phyloP scores from a whole-genome alignment of 2,888 invertebrate species.

The Chelonus formosanus region DNA sequence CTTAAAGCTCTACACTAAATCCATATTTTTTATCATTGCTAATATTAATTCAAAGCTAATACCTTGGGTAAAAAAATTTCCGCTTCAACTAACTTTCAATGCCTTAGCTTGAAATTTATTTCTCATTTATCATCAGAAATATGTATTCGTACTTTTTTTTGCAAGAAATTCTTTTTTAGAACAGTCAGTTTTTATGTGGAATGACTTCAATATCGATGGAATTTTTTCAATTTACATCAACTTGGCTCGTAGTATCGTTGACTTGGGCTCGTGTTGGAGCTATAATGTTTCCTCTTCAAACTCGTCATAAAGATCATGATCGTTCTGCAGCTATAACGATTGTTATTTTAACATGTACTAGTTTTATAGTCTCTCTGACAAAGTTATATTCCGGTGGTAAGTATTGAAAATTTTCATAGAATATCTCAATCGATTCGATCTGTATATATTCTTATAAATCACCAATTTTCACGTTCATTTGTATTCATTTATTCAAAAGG shows the following conservation, averaged over 20 bases:
- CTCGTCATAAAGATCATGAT: slow-evolving; percentile 40
- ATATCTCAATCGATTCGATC: too few species aligned
- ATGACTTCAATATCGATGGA: slow-evolving; percentile 53
- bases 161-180: slow-evolving; percentile 38
- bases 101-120: too few species aligned
- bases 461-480: too few species aligned
- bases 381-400: slow-evolving; percentile 59
- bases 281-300: slow-evolving; percentile 51
- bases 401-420: neutral
- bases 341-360: slow-evolving; percentile 45
- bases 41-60: too few species aligned
- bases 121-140: too few species aligned
- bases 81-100: too few species aligned
- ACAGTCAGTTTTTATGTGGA: slow-evolving; percentile 51
- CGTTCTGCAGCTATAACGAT: slow-evolving; percentile 47
- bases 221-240: slow-evolving; percentile 60
- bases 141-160: too few species aligned
- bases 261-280: slow-evolving; percentile 58
- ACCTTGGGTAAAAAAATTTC: too few species aligned
- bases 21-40: too few species aligned
- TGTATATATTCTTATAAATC: neutral
- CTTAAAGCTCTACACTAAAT: too few species aligned
- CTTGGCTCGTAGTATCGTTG: slow-evolving; percentile 61
- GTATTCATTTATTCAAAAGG: slow-evolving; percentile 43
- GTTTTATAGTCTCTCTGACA: slow-evolving; percentile 53